A percentile compares a stretch with the other conserved stretches of the same genome.
Conservation (phyloP, 2,888 invertebrate genomes). For the Drosophila pseudotalamancana region DNA sequence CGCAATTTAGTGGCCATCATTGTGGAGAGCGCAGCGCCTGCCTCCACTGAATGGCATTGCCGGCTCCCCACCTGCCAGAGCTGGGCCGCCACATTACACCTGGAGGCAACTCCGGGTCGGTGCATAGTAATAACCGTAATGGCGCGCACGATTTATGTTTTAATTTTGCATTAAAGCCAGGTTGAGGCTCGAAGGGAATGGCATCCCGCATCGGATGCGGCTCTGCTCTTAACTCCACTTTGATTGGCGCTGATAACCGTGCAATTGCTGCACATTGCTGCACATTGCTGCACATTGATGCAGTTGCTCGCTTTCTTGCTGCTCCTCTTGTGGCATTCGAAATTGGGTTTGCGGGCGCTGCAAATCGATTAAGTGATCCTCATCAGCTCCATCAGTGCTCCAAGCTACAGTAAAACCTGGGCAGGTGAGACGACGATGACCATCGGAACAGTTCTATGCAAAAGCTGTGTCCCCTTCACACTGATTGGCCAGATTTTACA, state of each 20-base stretch:
- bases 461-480: constrained; percentile 17
- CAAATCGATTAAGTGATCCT: constrained; percentile 81
- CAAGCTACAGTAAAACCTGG: constrained; percentile 5
- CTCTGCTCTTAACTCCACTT: constrained; percentile 66
- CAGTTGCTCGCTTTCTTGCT: constrained; percentile 27
- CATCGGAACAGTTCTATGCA: not conserved
- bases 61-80: constrained; percentile 25
- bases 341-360: constrained; percentile 72
- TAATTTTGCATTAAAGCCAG: constrained; percentile 82
- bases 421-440: constrained; percentile 20
- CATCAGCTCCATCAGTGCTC: constrained; percentile 32
- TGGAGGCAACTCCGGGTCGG: constrained; percentile 38
- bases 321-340: constrained; percentile 39
- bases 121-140: constrained; percentile 82
- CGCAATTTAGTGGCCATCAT: constrained; percentile 53
- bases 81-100: not conserved
- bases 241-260: constrained; percentile 79
- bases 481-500: constrained; percentile 6
- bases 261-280: no score
- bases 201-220: constrained; percentile 11
- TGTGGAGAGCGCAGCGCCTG: constrained; percentile 23
- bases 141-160: constrained; percentile 82
- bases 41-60: constrained; percentile 73
- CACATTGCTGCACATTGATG: no score
- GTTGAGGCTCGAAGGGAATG: constrained; percentile 10